Conservation (phyloP, 92 coral and sea anemone genomes). For the Phenganax subtilis region DNA sequence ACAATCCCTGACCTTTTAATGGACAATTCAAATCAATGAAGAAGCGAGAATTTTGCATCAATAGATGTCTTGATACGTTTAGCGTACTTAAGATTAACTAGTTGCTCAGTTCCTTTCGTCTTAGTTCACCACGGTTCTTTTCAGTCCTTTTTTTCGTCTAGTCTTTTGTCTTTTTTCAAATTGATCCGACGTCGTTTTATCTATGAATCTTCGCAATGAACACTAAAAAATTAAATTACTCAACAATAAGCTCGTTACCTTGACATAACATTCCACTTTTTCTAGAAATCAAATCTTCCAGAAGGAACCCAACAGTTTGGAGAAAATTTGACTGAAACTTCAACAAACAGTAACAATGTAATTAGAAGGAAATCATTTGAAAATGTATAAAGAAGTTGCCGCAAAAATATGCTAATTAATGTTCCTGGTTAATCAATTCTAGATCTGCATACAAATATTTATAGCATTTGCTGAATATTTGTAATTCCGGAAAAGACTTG, state of each 20-base stretch:
- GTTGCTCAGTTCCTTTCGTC: neutral
- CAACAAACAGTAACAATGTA: neutral
- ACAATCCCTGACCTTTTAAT: too few relatives aligned
- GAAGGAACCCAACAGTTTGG: neutral
- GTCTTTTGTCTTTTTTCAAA: too few relatives aligned
- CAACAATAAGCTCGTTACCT: too few relatives aligned
- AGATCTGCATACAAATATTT: neutral
- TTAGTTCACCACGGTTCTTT: too few relatives aligned
- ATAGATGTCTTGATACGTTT: neutral
- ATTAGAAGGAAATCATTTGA: neutral
- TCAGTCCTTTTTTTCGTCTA: too few relatives aligned
- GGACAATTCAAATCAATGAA: too few relatives aligned
- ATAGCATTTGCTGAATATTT: neutral
- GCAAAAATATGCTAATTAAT: neutral
- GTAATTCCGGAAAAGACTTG: neutral
- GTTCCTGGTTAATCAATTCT: neutral
- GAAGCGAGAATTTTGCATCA: too few relatives aligned
- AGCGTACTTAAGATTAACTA: neutral
- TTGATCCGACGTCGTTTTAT: too few relatives aligned
- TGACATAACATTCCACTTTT: neutral
- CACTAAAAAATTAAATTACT: too few relatives aligned
- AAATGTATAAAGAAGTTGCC: neutral
- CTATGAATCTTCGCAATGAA: too few relatives aligned
- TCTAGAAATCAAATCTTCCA: conserved; percentile 23
- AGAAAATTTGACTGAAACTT: conserved; percentile 6